Evolutionary conservation across 2,888 invertebrate species (phyloP).

Genomic region (Onchidella celtica): DNA sequence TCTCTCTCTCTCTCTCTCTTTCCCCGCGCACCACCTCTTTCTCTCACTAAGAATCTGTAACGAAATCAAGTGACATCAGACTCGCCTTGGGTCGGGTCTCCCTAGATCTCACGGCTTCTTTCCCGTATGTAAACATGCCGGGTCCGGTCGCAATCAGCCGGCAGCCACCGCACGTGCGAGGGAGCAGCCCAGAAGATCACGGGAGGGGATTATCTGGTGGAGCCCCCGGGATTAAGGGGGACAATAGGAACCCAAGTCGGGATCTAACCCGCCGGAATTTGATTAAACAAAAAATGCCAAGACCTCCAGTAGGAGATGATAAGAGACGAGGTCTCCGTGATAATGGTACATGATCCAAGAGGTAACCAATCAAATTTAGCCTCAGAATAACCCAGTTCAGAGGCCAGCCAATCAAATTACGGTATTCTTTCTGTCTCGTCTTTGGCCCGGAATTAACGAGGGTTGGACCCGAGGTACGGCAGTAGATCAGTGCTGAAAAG

Average conservation of each 20-base stretch:
- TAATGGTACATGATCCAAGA: constrained; percentile 20
- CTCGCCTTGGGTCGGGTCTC: background rate
- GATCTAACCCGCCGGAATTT: constrained; percentile 4
- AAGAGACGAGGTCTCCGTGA: background rate
- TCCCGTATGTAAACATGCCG: constrained; percentile 4
- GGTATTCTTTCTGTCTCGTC: background rate
- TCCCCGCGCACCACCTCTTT: background rate
- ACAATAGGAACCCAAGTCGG: background rate
- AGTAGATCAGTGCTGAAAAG: background rate
- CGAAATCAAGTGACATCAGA: background rate
- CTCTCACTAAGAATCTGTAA: background rate
- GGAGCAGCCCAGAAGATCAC: background rate
- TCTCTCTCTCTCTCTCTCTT: background rate
- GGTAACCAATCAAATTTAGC: constrained; percentile 27
- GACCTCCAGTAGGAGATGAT: background rate
- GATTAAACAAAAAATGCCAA: constrained; percentile 24
- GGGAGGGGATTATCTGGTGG: constrained; percentile 10
- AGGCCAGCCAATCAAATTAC: constrained; percentile 4
- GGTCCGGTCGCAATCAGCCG: background rate
- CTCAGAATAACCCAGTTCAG: background rate
- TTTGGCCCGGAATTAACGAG: background rate
- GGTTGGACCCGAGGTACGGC: background rate
- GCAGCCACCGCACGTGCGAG: constrained; percentile 8
- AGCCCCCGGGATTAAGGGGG: background rate
- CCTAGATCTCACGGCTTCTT: background rate